phyloP scores from a whole-genome alignment of 2,797 vertebrate genomes.

The Sparidentex hasta region DNA sequence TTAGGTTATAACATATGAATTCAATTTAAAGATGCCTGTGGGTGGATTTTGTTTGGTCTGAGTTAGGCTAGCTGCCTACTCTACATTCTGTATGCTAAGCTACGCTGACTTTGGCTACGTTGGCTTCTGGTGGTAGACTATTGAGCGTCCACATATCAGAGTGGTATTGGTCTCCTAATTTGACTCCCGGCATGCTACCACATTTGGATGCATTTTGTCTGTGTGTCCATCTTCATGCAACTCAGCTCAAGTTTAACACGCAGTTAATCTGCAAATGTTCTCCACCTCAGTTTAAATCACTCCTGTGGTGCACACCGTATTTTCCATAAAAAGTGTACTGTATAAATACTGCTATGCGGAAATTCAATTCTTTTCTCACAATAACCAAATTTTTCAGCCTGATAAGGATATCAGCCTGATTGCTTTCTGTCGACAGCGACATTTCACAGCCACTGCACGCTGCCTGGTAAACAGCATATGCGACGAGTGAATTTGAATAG shows the following conservation, averaged over 20 bases:
- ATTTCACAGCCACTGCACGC: not conserved
- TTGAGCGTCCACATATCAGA: not conserved
- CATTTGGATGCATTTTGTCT: constrained; percentile 4
- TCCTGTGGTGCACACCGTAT: not conserved
- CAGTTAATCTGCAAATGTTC: not conserved
- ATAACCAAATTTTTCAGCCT: not conserved
- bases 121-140: not conserved
- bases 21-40: not conserved
- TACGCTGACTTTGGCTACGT: not conserved
- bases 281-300: not conserved
- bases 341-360: not conserved
- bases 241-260: not conserved
- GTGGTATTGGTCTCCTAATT: not conserved
- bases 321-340: not conserved
- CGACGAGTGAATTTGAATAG: constrained; percentile 34
- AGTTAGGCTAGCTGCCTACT: not conserved
- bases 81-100: not conserved
- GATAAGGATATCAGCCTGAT: constrained; percentile 1
- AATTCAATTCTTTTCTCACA: not conserved
- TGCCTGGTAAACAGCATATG: constrained; percentile 16
- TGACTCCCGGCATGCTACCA: not conserved
- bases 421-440: not conserved
- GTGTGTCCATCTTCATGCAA: not conserved
- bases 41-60: not conserved
- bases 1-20: not conserved